These are phyloP conservation scores for Malurus leucopterus DNA, from an alignment of 2,797 vertebrate genomes.

Conservation along the genomic window DNA sequence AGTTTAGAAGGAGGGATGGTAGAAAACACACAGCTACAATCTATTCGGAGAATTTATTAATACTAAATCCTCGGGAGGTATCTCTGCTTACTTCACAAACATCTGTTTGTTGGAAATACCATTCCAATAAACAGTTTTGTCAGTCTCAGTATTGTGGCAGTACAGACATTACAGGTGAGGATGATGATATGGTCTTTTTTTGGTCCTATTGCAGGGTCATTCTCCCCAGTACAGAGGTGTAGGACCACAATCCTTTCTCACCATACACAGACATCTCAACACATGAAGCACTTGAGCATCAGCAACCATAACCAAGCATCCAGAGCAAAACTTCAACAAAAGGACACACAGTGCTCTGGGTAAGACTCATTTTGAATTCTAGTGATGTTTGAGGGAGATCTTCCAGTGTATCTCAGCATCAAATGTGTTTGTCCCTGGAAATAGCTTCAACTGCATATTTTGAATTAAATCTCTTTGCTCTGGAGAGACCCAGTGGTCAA, in stretches of 20 bases:
- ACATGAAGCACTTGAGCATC: not conserved
- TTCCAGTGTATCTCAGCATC: not conserved
- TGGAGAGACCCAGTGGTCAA: not conserved
- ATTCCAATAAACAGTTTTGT: not conserved
- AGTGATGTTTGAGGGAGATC: not conserved
- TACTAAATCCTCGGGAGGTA: slow-evolving; percentile 40
- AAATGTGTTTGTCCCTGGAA: not conserved
- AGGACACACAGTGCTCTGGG: not conserved
- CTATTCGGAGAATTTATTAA: slow-evolving; percentile 19
- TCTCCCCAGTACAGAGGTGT: not conserved
- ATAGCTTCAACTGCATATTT: not conserved
- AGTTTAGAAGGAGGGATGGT: slow-evolving; percentile 32
- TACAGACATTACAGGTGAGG: not conserved
- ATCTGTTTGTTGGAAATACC: slow-evolving; percentile 9
- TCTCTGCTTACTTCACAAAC: slow-evolving; percentile 54
- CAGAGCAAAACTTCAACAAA: not conserved
- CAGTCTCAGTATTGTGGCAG: not conserved
- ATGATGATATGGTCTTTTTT: not conserved
- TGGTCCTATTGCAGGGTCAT: not conserved
- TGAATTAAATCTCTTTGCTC: not conserved
- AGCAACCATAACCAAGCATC: not conserved
- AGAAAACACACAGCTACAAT: slow-evolving; percentile 56
- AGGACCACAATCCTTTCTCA: not conserved
- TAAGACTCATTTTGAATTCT: not conserved
- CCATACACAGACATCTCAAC: not conserved